Evolutionary conservation across 2,888 invertebrate species (phyloP), one percentile per base, ranked within the genome.

Genomic region (Drosophila histrio): DNA sequence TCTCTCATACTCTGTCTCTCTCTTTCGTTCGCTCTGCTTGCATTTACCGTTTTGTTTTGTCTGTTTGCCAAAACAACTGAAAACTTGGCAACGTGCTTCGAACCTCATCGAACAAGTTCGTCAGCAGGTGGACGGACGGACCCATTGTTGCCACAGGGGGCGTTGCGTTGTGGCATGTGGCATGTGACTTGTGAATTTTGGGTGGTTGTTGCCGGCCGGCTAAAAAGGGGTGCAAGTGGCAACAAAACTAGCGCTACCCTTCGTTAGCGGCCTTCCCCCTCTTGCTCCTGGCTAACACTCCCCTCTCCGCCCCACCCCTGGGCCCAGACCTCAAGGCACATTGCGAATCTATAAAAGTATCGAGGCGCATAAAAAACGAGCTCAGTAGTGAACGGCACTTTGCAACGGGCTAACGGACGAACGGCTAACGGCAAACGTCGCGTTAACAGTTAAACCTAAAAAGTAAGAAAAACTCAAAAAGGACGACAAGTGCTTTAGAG

Each of bases 351-450:
- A 91, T 91, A 91, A 91, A 91, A 91, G 88, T 90, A 89, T 89
- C 89, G 85, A 88, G 63, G 87, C 86, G 89, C 87, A 82, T 87
- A 90, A 89, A 90, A 87, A 87, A 89, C 89, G 88, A 88, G 90
- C 91, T 91, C 91, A 91, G 91, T 91, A 88, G 90, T 88, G 89
- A 89, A 90, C 89, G 91, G 89, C 88, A 87, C 89, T 90, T 91
- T 87, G 87, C 77, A 86, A 76, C 67, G 63, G 66, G 84, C 44
- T 19, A 56, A 46, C 36, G 17, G 53, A n/a, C 34, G n/a, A 56
- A 38, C 30, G 46, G 26, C 13, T 13, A 58, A 60, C 54, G 49
- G 47, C 44, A 7, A 52, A 56, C 58, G 30, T 4, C 30, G 46
- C 46, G 32, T 34, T 63, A 71, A 63, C 46, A 38, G 36, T 17